Conservation (phyloP, 2,113 vertebrate species). For the Calidris pugnax region DNA sequence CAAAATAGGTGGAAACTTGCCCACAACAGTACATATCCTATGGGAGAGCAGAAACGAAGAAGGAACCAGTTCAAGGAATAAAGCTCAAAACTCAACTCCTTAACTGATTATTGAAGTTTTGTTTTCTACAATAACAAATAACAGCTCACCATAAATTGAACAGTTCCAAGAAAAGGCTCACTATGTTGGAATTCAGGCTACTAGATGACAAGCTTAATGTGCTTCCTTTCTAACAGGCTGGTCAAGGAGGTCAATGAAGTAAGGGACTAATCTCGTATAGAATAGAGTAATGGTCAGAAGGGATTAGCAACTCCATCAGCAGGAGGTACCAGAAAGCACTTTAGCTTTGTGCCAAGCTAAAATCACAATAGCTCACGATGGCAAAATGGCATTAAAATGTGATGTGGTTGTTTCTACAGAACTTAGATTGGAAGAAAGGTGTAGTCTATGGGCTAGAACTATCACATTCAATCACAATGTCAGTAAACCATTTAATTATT, state of each 20-base stretch:
- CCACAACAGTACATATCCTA: not conserved
- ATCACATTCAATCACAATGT: not conserved
- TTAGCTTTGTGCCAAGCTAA: not conserved
- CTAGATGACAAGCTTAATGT: not conserved
- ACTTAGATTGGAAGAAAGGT: not conserved
- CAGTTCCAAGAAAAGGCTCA: not conserved
- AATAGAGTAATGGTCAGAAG: not conserved
- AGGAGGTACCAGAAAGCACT: not conserved
- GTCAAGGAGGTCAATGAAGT: not conserved
- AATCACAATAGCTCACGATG: not conserved
- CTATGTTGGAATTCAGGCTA: not conserved
- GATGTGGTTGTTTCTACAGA: not conserved
- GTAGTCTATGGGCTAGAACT: not conserved
- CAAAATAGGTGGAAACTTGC: not conserved
- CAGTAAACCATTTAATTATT: not conserved
- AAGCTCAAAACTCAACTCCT: not conserved
- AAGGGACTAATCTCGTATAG: not conserved
- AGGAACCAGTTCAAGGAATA: not conserved
- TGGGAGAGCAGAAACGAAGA: not conserved
- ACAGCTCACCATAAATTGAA: not conserved
- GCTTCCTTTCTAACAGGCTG: not conserved
- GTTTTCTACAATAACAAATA: not conserved
- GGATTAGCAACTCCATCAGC: not conserved
- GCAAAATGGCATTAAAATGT: not conserved
- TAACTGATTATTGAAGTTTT: not conserved